Base-by-base conservation (phyloP, 2,888 invertebrate genomes). In the Blastobasis adustella region DNA sequence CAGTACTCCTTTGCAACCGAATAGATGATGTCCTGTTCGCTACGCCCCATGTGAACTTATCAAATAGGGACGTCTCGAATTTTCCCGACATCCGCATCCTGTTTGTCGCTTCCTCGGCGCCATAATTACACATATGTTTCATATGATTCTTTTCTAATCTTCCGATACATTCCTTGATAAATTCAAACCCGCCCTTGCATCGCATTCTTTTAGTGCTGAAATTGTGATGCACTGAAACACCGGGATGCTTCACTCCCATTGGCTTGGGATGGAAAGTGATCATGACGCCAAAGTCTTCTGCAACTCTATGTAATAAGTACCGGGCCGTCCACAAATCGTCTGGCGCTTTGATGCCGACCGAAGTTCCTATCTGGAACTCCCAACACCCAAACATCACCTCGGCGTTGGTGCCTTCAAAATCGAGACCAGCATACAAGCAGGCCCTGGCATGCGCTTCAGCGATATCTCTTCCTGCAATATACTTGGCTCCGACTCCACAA, bases 381-480 rank as follows among this genome's bases (percentile, higher is more conserved):
- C 95, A 95, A 89, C 95, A 96, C 38, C 94, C 94, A 36, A 94
- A 95, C 98, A 98, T 97, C 37, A 98, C 98, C 88, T 99, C 99
- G 5, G 98, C 98, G 76, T 99, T 99, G 41, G 95, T 96, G 41
- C 99, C 99, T 59, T 95, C 92, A 63, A 98, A 94, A 65, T 95
- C 95, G 56, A 98, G 90, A 46, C 98, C 99, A 54, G 98, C 95
- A 78, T 97, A 98, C 49, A 99, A 89, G 72, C 98, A 98, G 6
- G 97, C 85, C 58, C 82, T 78, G 0, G 73, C 67, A 69, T 99
- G 99, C 6, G 96, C 93, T 82, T 98, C 98, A 10, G 94, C 92
- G 58, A 99, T 92, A 71, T 99, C 98, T 54, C 99, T 91, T 5
- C 97, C 99, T 69, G 94, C 96, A 6, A 97, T 94, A 79, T 95